Base-by-base conservation (phyloP, 2,113 vertebrate genomes). In the Phasianus colchicus region DNA sequence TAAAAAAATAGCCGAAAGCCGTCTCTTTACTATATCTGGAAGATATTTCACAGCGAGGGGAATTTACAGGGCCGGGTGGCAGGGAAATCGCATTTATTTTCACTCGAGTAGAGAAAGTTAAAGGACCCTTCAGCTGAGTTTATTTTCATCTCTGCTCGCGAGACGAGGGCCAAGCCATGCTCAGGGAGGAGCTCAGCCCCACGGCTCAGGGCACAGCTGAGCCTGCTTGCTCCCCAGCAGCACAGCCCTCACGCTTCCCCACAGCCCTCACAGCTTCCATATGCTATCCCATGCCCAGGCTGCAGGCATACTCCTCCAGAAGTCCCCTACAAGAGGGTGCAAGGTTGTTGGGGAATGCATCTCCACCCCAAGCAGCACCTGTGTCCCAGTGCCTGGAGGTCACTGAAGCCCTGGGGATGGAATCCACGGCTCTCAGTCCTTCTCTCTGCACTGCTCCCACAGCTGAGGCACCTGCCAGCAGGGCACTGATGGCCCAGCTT, bases 21-120 rank as follows among this genome's bases (percentile, higher is more conserved):
- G 6, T 90, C 93, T 96, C 90, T 95, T 97, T 95, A 96, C 96
- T 97, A 97, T 97, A 97, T 97, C 96, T 97, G 96, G 95, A 97
- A 97, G 95, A 97, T 94, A 96, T 95, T 97, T 94, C 95, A 91
- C 89, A 90, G 89, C 15, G 76, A 20, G 5, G 95, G 79, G 89
- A 94, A 91, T 96, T 95, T 95, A 95, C 88, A 93, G 90, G 93
- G 88, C 88, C 55, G 88, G 83, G 78, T 91, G 91, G 91, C 36
- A 20, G 90, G 76, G 88, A 92, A 93, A 92, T 83, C 16, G 0
- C 96, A 97, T 94, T 94, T 92, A 95, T 96, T 96, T 96, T 93
- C 95, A 96, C 96, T 97, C 6, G 0, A 95, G 92, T 91, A 93
- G 92, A 95, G 94, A 96, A 95, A 95, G 95, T 96, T 95, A 95